Percentiles rank a stretch among this genome's conserved stretches.
Evolutionary conservation across 2,113 vertebrate species (phyloP).

Genomic region (Circaetus cinerascens): DNA sequence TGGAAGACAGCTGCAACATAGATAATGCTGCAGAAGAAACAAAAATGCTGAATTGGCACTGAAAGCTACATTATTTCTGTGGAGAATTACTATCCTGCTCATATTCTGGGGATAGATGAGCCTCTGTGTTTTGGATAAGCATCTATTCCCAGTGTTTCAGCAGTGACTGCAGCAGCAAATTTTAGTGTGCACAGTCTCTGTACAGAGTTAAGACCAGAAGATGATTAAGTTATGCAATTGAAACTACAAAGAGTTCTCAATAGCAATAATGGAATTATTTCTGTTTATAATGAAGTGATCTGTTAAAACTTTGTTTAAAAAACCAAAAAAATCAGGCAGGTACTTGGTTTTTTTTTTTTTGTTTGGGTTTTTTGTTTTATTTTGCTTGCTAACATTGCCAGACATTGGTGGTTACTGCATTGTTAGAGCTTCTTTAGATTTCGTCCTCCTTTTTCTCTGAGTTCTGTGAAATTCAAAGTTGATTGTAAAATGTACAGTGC

Average conservation of each 20-base stretch:
- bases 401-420: neutral
- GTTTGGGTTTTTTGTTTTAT: neutral
- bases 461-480: neutral
- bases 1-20: neutral
- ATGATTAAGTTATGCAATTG: neutral
- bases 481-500: neutral
- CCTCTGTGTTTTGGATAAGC: neutral
- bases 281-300: neutral
- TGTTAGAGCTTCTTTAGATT: neutral
- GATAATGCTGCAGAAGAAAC: neutral
- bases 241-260: neutral
- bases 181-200: neutral
- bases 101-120: neutral
- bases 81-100: neutral
- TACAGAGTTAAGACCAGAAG: neutral
- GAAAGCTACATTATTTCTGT: neutral
- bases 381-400: neutral
- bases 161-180: neutral
- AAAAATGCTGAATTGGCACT: neutral
- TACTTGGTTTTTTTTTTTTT: neutral
- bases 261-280: neutral
- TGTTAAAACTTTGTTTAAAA: neutral
- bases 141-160: neutral
- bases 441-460: neutral
- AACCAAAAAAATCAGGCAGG: neutral